Conservation (phyloP, 2,797 vertebrate genomes). For the Rhyacichthys aspro region DNA sequence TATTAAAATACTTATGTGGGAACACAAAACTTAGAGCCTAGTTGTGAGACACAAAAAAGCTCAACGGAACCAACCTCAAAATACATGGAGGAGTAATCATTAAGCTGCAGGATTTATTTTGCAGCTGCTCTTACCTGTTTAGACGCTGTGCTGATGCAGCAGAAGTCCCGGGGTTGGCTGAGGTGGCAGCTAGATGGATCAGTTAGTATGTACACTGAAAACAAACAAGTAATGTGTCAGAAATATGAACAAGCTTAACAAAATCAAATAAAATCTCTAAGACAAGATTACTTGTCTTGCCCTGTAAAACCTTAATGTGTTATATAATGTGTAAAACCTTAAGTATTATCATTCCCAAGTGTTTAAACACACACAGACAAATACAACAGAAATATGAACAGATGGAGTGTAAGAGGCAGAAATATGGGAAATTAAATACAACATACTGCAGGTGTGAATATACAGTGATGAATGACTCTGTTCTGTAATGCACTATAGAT, state of each 20-base stretch:
- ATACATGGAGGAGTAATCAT: constrained; percentile 14
- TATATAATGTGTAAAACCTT: too few relatives aligned
- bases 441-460: constrained; percentile 52
- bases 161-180: constrained; percentile 95
- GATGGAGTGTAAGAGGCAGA: neutral
- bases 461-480: constrained; percentile 50
- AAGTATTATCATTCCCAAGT: neutral
- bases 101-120: constrained; percentile 6
- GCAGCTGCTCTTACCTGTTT: constrained; percentile 84
- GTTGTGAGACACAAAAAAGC: constrained; percentile 2
- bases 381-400: neutral
- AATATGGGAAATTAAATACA: constrained; percentile 14
- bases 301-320: neutral
- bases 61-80: constrained; percentile 13
- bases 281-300: too few relatives aligned
- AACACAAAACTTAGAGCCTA: too few relatives aligned
- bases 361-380: neutral
- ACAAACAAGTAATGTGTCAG: constrained; percentile 29
- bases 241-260: neutral
- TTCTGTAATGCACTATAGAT: constrained; percentile 22
- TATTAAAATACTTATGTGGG: too few relatives aligned
- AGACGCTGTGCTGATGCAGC: constrained; percentile 92
- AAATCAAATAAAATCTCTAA: neutral
- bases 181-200: constrained; percentile 86
- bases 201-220: constrained; percentile 90